Evolutionary conservation across 2,888 invertebrate species (phyloP), one percentile per base, ranked within the genome.

Genomic region (Abrostola tripartita): DNA sequence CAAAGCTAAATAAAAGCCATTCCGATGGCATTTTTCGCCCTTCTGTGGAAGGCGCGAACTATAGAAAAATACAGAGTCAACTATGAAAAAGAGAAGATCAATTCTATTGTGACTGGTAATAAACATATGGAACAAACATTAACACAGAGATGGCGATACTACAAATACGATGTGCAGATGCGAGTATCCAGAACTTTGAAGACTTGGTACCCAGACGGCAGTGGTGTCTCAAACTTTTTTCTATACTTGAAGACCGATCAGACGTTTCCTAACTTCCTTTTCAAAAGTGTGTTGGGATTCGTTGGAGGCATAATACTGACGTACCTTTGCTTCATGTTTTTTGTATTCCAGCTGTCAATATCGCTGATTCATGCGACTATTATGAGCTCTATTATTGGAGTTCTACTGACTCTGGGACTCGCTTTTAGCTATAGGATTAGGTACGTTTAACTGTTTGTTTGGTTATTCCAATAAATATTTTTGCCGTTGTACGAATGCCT

Each of bases 221-320:
- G 83, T 7, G 83, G 82, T 0, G 68, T 90, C 7, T 88, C 89
- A 0, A 92, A 90, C 61, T 84, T 91, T 47, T 80, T 88, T 41
- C 68, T 86, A 7, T 89, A 87, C 63, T 60, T 93, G 9, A 85
- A 68, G 87, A 95, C 81, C 89, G 96, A 81, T 92, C 96, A 78
- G 74, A 89, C 89, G 0, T 88, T 92, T 57, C 89, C 92, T 0
- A 96, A 97, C 86, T 96, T 95, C 70, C 85, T 96, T 4, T 60
- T 96, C 14, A 97, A 96, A 82, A 96, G 96, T 81, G 70, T 96
- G 0, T 78, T 96, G 11, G 97, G 97, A 0, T 97, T 97, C 75
- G 69, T 96, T 0, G 95, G 96, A 24, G 97, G 97, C 0, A 94
- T 96, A 52, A 71, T 96, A 10, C 85, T 97, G 52, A 96, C 96